phyloP scores from a whole-genome alignment of 2,113 vertebrate genomes.

The Empidonax alnorum region DNA sequence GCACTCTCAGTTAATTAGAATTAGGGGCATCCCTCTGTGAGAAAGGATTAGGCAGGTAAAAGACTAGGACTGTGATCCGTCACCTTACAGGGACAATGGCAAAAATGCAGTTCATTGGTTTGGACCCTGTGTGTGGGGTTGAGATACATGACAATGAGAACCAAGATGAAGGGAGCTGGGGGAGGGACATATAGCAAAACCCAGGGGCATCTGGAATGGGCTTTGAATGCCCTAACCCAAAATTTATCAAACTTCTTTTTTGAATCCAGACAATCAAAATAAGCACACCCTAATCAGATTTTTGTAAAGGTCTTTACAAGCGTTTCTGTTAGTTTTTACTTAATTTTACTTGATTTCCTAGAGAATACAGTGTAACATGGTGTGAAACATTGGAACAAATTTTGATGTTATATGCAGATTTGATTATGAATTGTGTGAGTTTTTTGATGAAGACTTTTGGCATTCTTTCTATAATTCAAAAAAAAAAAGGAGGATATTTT shows the following conservation, averaged over 20 bases:
- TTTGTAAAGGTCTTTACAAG: neutral
- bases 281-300: neutral
- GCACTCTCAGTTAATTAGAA: conserved; percentile 41
- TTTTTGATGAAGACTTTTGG: neutral
- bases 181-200: neutral
- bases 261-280: neutral
- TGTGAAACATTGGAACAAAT: neutral
- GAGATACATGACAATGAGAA: conserved; percentile 63
- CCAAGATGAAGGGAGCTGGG: neutral
- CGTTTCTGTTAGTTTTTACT: neutral
- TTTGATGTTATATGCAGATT: neutral
- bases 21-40: conserved; percentile 43
- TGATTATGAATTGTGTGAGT: neutral
- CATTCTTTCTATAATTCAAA: neutral
- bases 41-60: conserved; percentile 64
- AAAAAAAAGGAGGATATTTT: neutral
- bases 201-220: neutral
- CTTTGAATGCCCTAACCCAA: neutral
- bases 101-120: conserved; percentile 47
- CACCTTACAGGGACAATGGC: conserved; percentile 14
- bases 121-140: neutral
- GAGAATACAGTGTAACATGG: neutral
- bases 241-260: conserved; percentile 11
- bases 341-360: neutral
- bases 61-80: conserved; percentile 9